Conservation (phyloP, 2,113 vertebrate genomes). For the Apteryx owenii region DNA sequence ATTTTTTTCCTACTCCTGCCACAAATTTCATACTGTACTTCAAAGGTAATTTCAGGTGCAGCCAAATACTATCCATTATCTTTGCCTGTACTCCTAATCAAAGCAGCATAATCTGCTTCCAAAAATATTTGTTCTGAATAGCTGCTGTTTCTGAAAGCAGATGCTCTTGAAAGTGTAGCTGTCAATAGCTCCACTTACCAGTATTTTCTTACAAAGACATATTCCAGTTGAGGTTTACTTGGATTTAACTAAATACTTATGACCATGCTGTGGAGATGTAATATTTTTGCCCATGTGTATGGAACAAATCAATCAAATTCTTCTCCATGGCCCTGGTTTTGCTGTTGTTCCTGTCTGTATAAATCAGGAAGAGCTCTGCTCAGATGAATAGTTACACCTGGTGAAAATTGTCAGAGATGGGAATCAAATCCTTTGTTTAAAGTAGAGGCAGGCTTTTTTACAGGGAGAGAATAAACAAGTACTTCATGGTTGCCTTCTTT, state of each 20-base stretch:
- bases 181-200: conserved; percentile 27
- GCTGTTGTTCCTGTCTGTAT: conserved; percentile 8
- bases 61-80: neutral
- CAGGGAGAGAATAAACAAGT: conserved; percentile 4
- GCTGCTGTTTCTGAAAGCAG: conserved; percentile 53
- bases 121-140: conserved; percentile 54
- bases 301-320: conserved; percentile 48
- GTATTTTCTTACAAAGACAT: conserved; percentile 58
- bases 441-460: conserved; percentile 13
- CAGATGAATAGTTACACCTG: conserved; percentile 26
- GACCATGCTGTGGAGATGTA: conserved; percentile 26
- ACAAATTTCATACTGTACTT: conserved; percentile 32
- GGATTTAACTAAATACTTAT: conserved; percentile 30
- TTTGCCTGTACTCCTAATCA: neutral
- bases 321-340: conserved; percentile 33
- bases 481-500: conserved; percentile 38
- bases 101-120: neutral
- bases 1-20: neutral
- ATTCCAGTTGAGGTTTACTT: conserved; percentile 49
- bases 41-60: conserved; percentile 41
- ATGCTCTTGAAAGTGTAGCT: conserved; percentile 49
- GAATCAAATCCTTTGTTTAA: conserved; percentile 45
- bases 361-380: conserved; percentile 31
- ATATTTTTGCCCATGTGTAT: conserved; percentile 22
- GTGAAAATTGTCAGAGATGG: neutral